Conservation (phyloP, 2,888 invertebrate species). For the Ornithoptera alexandrae region DNA sequence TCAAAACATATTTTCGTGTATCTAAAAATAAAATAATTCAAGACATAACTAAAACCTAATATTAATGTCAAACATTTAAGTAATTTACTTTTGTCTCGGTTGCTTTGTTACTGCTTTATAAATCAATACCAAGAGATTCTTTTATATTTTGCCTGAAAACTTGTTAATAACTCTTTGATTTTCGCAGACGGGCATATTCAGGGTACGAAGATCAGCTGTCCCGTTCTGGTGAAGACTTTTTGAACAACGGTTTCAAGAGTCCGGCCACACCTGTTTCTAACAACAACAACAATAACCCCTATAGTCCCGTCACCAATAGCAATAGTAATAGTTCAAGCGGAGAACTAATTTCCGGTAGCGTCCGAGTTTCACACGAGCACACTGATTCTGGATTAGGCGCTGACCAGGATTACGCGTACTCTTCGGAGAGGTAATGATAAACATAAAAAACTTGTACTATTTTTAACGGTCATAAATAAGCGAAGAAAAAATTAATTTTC, state of each 20-base stretch:
- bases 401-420: slow-evolving; percentile 87
- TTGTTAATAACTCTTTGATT: slow-evolving; percentile 30
- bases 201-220: slow-evolving; percentile 64
- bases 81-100: background rate
- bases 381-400: slow-evolving; percentile 88
- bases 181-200: slow-evolving; percentile 65
- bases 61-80: background rate
- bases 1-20: too few relatives aligned
- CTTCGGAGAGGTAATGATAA: slow-evolving; percentile 80
- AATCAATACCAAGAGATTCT: background rate
- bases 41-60: too few relatives aligned
- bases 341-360: slow-evolving; percentile 72
- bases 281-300: slow-evolving; percentile 73
- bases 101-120: background rate
- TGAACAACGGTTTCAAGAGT: slow-evolving; percentile 72
- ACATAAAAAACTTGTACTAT: slow-evolving; percentile 26
- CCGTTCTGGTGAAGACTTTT: slow-evolving; percentile 62
- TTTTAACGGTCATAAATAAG: too few relatives aligned
- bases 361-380: slow-evolving; percentile 85
- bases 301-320: slow-evolving; percentile 74
- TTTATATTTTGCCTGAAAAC: background rate
- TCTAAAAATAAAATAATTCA: too few relatives aligned
- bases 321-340: slow-evolving; percentile 78
- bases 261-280: slow-evolving; percentile 61
- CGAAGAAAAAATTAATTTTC: slow-evolving; percentile 1